Evolutionary conservation across 2,113 vertebrate genomes (phyloP), one percentile per base, ranked within the genome.

Genomic region (Indri indri): DNA sequence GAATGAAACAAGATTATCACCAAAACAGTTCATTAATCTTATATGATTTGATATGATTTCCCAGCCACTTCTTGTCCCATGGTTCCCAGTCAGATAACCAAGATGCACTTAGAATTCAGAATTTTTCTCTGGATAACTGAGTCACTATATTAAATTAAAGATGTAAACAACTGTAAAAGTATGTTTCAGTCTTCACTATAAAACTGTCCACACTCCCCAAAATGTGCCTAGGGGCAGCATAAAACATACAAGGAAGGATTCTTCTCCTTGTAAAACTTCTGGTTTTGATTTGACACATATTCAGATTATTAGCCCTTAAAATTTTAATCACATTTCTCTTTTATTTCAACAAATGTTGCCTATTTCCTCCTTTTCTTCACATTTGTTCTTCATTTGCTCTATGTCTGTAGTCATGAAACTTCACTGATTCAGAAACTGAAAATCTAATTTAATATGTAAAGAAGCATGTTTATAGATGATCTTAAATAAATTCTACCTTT

Each of bases 261-360:
- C 7, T 2, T 81, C 14, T 16, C 11, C 37, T 94, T n/a, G 40
- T 57, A 81, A 88, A 90, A 76, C 25, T 9, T 73, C 40, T 93
- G 82, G 54, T 82, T 95, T 93, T 79, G 20, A 83, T 92, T 86
- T 95, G 52, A 91, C 45, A 37, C 50, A 47, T 80, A n/a, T 71
- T 81, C 54, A 70, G 10, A 74, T 90, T 92, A 94, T 86, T 93
- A 65, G 66, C 27, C n/a, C 37, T 96, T 83, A 84, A 89, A 71
- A 50, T 85, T 88, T 65, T 63, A 89, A 89, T 68, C 57, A 81
- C 8, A 52, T 83, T 85, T 97, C 34, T 88, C 84, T 52, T n/a
- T 86, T 81, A 95, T 88, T 97, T 95, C 59, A 93, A 84, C 91
- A 95, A 90, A 70, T 66, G 52, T 81, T 97, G 7, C 6, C 83